A percentile compares a stretch with the other conserved stretches of the same genome.
These are phyloP conservation scores for Yponomeuta cagnagella DNA, from an alignment of 2,888 invertebrate genomes.

Conservation along the genomic window DNA sequence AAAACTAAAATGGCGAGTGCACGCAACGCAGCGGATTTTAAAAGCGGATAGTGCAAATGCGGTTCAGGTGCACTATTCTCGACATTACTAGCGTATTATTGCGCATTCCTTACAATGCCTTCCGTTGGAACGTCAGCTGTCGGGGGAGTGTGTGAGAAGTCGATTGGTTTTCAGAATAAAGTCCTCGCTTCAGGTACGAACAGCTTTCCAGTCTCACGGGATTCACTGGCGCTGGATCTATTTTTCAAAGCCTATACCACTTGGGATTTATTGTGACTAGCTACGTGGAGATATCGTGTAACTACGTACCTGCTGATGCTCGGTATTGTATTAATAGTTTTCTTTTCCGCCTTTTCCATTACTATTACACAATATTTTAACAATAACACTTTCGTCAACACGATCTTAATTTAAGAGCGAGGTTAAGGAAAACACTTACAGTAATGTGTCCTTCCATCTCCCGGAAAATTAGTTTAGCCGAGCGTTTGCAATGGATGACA, in stretches of 20 bases:
- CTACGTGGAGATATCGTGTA: conserved; percentile 17
- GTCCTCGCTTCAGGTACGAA: conserved; percentile 30
- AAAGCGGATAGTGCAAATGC: conserved; percentile 47
- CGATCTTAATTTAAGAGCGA: too few relatives aligned
- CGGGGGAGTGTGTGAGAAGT: background rate
- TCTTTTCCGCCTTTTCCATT: too few relatives aligned
- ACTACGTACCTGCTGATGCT: too few relatives aligned
- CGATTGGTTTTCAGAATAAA: background rate
- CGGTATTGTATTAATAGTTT: too few relatives aligned
- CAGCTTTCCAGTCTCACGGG: conserved; percentile 57
- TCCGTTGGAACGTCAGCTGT: background rate
- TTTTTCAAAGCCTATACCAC: conserved; percentile 32
- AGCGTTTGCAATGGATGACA: background rate
- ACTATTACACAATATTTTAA: too few relatives aligned
- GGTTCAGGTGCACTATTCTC: background rate
- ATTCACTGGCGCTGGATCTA: conserved; percentile 44
- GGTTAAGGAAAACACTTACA: too few relatives aligned
- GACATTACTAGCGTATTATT: background rate
- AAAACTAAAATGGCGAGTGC: conserved; percentile 51
- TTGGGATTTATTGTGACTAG: conserved; percentile 8
- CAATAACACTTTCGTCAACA: too few relatives aligned
- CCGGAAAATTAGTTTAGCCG: background rate
- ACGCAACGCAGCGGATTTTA: conserved; percentile 36
- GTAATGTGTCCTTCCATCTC: background rate
- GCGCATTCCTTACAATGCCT: background rate